Conservation (phyloP, 2,797 vertebrate species). For the Scleropages formosus region DNA sequence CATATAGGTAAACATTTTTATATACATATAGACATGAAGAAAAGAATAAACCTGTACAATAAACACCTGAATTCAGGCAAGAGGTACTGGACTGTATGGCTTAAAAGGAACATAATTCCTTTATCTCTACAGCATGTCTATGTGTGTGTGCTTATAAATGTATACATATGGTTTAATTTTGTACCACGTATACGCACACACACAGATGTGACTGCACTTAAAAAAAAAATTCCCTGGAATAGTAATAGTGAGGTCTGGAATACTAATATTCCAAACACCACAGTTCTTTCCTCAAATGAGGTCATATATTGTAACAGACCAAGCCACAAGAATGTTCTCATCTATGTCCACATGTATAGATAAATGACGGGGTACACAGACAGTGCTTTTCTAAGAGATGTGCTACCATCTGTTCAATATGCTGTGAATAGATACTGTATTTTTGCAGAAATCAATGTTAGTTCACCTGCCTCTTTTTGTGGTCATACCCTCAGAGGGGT, state of each 20-base stretch:
- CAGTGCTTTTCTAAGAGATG: not conserved
- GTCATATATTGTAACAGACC: constrained; percentile 58
- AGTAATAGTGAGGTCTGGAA: constrained; percentile 53
- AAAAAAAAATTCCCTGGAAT: constrained; percentile 72
- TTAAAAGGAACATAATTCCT: constrained; percentile 69
- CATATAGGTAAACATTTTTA: constrained; percentile 79
- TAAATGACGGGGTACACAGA: constrained; percentile 11
- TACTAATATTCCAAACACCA: constrained; percentile 47
- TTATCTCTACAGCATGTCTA: constrained; percentile 66
- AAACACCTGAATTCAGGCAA: constrained; percentile 76
- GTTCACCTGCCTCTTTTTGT: not conserved
- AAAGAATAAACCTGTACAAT: constrained; percentile 68
- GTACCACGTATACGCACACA: too few species aligned
- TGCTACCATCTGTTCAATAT: not conserved
- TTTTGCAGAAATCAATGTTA: not conserved
- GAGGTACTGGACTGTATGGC: constrained; percentile 85
- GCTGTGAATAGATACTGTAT: not conserved
- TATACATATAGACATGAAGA: constrained; percentile 75
- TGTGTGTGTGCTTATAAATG: constrained; percentile 59
- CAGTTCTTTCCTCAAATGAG: constrained; percentile 52
- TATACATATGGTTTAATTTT: constrained; percentile 38
- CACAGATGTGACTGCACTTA: constrained; percentile 20
- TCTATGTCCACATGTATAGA: constrained; percentile 44
- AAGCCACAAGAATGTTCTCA: constrained; percentile 40
- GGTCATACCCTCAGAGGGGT: not conserved